phyloP scores from a whole-genome alignment of 2,888 invertebrate genomes.

The Eugnorisma glareosa region DNA sequence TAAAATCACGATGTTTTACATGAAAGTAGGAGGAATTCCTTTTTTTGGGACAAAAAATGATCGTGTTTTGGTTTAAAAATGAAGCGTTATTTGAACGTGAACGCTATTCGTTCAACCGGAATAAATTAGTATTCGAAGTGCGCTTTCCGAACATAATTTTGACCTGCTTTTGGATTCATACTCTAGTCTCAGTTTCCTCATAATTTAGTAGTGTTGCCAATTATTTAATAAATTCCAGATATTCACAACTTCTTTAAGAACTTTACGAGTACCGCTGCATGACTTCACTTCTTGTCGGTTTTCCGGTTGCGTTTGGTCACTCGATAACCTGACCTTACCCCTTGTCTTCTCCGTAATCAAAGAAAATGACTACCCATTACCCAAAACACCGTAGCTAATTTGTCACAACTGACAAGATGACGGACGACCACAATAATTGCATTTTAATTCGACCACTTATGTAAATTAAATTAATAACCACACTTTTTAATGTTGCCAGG shows the following conservation, averaged over 20 bases:
- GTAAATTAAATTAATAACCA: conserved; percentile 60
- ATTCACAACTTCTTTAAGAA: neutral
- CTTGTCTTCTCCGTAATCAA: conserved; percentile 43
- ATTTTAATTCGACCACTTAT: conserved; percentile 65
- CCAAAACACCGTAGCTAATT: conserved; percentile 54
- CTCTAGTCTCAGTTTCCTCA: neutral
- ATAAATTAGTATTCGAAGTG: conserved; percentile 3
- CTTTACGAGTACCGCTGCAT: neutral
- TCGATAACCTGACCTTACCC: conserved; percentile 12
- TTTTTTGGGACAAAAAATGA: conserved; percentile 36
- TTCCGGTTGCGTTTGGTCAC: too few species aligned
- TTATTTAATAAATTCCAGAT: neutral
- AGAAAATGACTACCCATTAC: conserved; percentile 42
- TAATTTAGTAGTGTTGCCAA: neutral
- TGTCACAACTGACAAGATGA: conserved; percentile 40
- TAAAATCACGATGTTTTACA: conserved; percentile 85
- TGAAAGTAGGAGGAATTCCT: conserved; percentile 67
- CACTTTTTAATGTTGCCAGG: conserved; percentile 49
- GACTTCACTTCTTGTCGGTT: neutral
- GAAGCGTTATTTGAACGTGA: neutral
- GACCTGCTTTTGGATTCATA: neutral
- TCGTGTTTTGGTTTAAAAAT: conserved; percentile 24
- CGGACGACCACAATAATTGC: conserved; percentile 51
- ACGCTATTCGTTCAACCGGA: neutral
- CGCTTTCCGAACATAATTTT: neutral